phyloP scores from a whole-genome alignment of 2,797 vertebrate genomes.

The Erpetoichthys calabaricus region DNA sequence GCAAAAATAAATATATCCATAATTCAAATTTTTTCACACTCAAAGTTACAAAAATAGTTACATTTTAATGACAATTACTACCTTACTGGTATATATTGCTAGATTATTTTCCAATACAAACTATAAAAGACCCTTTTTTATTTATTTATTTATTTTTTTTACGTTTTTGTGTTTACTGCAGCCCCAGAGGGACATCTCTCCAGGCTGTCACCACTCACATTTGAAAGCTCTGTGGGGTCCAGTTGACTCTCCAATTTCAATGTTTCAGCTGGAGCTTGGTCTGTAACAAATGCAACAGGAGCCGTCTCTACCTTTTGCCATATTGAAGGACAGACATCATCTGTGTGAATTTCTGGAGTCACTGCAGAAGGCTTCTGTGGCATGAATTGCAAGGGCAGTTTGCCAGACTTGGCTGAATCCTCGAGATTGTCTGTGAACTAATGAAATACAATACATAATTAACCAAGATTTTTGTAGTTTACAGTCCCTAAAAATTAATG shows the following conservation, averaged over 20 bases:
- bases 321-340: slow-evolving; percentile 23
- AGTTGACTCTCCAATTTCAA: slow-evolving; percentile 69
- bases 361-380: slow-evolving; percentile 24
- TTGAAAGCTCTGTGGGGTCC: slow-evolving; percentile 93
- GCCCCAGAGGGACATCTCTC: slow-evolving; percentile 41
- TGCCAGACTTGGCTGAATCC: slow-evolving; percentile 44
- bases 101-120: too few species aligned
- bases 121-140: too few species aligned
- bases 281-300: slow-evolving; percentile 36
- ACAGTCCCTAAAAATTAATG: too few species aligned
- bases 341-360: slow-evolving; percentile 30
- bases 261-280: slow-evolving; percentile 45
- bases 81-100: too few species aligned
- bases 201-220: slow-evolving; percentile 91
- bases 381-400: slow-evolving; percentile 32
- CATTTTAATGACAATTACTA: too few species aligned
- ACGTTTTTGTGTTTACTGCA: slow-evolving; percentile 14
- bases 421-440: slow-evolving; percentile 56
- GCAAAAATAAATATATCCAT: too few species aligned
- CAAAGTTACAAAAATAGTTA: too few species aligned
- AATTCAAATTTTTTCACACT: too few species aligned
- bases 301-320: slow-evolving; percentile 29
- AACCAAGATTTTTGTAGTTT: slow-evolving; percentile 20
- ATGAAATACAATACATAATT: slow-evolving; percentile 48
- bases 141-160: too few species aligned